phyloP scores from a whole-genome alignment of 2,797 vertebrate species.

The Darevskia nairensis region DNA sequence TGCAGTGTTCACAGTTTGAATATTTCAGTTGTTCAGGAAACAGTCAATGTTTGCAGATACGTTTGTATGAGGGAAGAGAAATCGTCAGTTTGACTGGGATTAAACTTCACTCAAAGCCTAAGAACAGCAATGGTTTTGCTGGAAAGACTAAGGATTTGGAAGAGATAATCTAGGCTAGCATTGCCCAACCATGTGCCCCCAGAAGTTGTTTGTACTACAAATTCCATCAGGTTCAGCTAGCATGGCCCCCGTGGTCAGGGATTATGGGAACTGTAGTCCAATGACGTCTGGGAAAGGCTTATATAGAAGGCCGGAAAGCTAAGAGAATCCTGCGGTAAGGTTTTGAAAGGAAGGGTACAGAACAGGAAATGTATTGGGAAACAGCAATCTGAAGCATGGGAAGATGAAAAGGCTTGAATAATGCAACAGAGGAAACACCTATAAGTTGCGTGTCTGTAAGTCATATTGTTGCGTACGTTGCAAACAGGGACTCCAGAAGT shows the following conservation, averaged over 20 bases:
- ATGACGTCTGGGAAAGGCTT: too few species aligned
- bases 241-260: too few species aligned
- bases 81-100: neutral
- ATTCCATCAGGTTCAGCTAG: too few species aligned
- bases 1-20: neutral
- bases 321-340: neutral
- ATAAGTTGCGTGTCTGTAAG: too few species aligned
- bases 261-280: too few species aligned
- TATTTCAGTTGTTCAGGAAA: neutral
- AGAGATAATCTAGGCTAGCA: neutral
- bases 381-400: neutral
- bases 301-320: neutral
- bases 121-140: neutral
- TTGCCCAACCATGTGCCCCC: too few species aligned
- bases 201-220: too few species aligned
- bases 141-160: neutral
- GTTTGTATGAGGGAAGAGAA: neutral
- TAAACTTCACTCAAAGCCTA: neutral
- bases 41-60: neutral
- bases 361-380: neutral
- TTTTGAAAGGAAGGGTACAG: neutral
- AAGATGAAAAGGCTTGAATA: neutral
- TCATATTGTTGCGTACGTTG: too few species aligned
- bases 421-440: neutral
- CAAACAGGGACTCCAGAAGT: too few species aligned